phyloP scores from a whole-genome alignment of 1,140 invertebrate species.

The Bombus huntii region DNA sequence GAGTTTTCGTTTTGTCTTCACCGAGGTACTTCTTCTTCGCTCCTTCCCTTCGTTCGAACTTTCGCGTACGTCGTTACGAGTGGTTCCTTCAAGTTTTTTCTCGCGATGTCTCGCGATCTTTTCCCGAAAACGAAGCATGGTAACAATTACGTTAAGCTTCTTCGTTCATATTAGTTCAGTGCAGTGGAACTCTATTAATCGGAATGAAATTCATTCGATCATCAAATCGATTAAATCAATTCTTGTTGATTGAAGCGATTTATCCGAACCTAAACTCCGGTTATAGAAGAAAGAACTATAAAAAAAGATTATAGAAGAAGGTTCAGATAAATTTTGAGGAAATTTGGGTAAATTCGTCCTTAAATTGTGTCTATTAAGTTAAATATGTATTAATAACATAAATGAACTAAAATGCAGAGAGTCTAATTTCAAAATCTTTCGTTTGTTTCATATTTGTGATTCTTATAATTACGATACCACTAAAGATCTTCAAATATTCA shows the following conservation, averaged over 20 bases:
- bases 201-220: not conserved
- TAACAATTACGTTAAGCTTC: not conserved
- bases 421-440: not conserved
- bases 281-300: too few relatives aligned
- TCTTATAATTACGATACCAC: not conserved
- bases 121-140: not conserved
- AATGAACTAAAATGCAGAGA: too few relatives aligned
- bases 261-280: not conserved
- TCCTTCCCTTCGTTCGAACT: conserved; percentile 13
- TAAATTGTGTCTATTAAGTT: too few relatives aligned
- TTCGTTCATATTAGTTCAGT: not conserved
- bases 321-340: too few relatives aligned
- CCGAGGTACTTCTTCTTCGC: not conserved
- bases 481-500: not conserved
- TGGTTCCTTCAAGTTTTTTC: conserved; percentile 22
- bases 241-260: not conserved
- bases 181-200: not conserved
- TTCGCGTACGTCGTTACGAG: conserved; percentile 20
- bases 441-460: not conserved
- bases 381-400: too few relatives aligned
- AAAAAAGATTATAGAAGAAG: too few relatives aligned
- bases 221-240: not conserved
- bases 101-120: not conserved
- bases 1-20: conserved; percentile 39
- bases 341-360: too few relatives aligned